Percentiles rank a stretch among this genome's conserved stretches.
These are phyloP conservation scores for Netelia inedita DNA, from an alignment of 2,888 invertebrate species.

Conservation along the genomic window DNA sequence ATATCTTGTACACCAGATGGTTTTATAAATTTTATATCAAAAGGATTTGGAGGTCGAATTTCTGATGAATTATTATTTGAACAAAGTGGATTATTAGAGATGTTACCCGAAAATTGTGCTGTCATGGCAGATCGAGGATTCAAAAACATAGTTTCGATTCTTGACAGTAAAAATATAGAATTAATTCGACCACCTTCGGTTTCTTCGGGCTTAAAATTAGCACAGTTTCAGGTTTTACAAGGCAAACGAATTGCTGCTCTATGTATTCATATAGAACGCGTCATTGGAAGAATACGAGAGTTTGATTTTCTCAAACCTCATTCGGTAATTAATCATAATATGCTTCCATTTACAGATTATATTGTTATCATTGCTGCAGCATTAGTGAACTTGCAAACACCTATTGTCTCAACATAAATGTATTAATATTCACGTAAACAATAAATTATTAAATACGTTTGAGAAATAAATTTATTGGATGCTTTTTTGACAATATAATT, in stretches of 20 bases:
- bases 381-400: conserved; percentile 68
- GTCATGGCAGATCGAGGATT: conserved; percentile 67
- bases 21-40: too few relatives aligned
- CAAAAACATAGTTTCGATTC: not conserved
- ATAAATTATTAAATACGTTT: not conserved
- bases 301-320: conserved; percentile 70
- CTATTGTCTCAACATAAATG: conserved; percentile 44
- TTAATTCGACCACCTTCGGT: not conserved
- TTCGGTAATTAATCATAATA: conserved; percentile 56
- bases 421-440: not conserved
- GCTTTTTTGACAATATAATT: not conserved
- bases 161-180: not conserved
- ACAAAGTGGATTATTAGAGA: conserved; percentile 56
- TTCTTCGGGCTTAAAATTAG: not conserved
- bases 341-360: conserved; percentile 49
- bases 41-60: conserved; percentile 58
- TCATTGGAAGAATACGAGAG: conserved; percentile 71
- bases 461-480: conserved; percentile 21
- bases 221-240: conserved; percentile 44
- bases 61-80: conserved; percentile 63
- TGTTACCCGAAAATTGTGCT: conserved; percentile 53
- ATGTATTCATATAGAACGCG: conserved; percentile 71
- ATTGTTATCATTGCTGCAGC: conserved; percentile 64
- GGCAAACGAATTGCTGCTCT: conserved; percentile 71
- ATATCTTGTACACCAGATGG: too few relatives aligned